Evolutionary conservation across 92 coral and sea anemone species (phyloP), one percentile per base, ranked within the genome.

Genomic region (Meandrina meandrites): DNA sequence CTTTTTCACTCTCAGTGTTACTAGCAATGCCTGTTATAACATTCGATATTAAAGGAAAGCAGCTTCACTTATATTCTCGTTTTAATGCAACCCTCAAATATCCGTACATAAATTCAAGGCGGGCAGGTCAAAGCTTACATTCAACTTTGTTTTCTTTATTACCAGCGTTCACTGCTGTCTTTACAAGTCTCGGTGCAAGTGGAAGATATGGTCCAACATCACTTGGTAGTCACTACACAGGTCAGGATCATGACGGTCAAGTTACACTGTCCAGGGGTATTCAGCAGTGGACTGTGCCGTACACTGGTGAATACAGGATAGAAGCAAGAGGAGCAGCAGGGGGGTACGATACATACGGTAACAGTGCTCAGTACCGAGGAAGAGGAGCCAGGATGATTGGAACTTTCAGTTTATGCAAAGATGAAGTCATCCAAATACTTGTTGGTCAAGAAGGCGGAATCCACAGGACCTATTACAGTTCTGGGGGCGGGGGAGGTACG

Each of bases 401-500:
- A 45, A 79, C 84, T 1, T 92, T 92, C 80, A 83, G 78, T 45
- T 81, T 92, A 67, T 75, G 56, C 53, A 62, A 62, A 62, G 69
- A 30, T 24, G 69, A 62, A 62, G 24, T 62, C 1, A 62, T 62
- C 24, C 30, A 83, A 85, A 89, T 92, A 15, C 87, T 92, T 78
- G 92, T 92, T 68, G 94, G 94, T 47, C 94, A 92, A 81, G 92
- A 88, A 82, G 94, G 94, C 12, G 86, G 81, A 14, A 68, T 51
- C 28, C 80, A 85, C 64, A 36, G 69, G 15, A 18, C 0, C 2
- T 8, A 11, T 3, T 62, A 7, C 10, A 12, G 30, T 21, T 58
- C 69, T 24, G 69, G 69, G 14, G 69, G 69, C 30, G 69, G 69
- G 22, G 69, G 69, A n/a, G 69, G 31, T 18, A 62, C 69, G 24